Base-by-base conservation (phyloP, 2,797 vertebrate genomes). In the Falco naumanni region DNA sequence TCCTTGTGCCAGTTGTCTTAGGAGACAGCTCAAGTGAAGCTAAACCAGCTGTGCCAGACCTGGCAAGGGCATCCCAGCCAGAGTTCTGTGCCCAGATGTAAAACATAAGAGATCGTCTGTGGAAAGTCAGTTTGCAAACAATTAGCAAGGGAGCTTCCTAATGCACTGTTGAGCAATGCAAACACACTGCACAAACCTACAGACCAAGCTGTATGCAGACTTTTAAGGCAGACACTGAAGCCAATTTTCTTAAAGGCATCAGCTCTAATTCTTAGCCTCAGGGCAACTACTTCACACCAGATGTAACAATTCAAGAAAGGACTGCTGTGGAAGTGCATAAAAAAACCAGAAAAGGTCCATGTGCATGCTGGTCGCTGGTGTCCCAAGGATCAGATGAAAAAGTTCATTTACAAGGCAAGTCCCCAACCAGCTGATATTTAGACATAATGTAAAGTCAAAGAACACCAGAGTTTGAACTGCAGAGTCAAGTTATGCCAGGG, bases 81-180 rank as follows among this genome's bases (percentile, higher is more conserved):
- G 60, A 71, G 60, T 28, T 90, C 53, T 33, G 65, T 39, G 68
- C 84, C 75, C 82, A 92, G 89, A 83, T 85, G 79, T 39, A 66
- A 84, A 64, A 75, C 63, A 34, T 34, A 63, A 86, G 71, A 78
- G 79, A 84, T 16, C 0, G 0, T 37, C 72, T 91, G 82, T 60
- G 63, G 66, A 86, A 89, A 96, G 75, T 66, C 89, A 75, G 93
- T 81, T 91, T 86, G 82, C 92, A 89, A 93, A 68, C 84, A 94
- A 64, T 80, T 71, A 84, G 57, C 68, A 72, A 78, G 39, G 61
- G 76, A 93, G 59, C 50, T 68, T 61, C 39, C 59, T 24, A 69
- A 69, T 1, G 8, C 64, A 43, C 43, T 45, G 29, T 9, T 22
- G 54, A 86, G 72, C 68, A 54, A 65, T 2, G 31, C 39, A 93